phyloP scores from a whole-genome alignment of 2,113 vertebrate species.

The Noturus placidus region DNA sequence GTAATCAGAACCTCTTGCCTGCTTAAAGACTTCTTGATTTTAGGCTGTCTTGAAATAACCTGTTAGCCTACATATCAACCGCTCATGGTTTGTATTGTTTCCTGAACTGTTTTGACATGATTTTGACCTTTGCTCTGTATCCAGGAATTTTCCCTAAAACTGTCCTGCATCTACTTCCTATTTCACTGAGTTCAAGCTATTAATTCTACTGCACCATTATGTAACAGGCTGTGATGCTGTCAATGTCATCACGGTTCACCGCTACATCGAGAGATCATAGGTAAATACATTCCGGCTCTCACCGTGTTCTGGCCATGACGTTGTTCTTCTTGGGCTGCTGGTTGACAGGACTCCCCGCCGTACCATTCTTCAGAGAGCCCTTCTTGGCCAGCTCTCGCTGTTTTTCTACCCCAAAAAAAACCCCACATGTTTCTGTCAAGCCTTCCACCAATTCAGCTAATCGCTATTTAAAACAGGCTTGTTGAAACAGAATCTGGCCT shows the following conservation, averaged over 20 bases:
- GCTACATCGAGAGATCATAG: background rate
- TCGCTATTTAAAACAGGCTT: background rate
- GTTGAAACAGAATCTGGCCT: conserved; percentile 3
- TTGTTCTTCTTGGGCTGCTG: conserved; percentile 99
- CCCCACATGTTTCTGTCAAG: background rate
- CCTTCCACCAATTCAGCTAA: background rate
- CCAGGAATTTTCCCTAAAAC: background rate
- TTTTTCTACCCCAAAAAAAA: conserved; percentile 79
- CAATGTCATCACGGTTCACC: background rate
- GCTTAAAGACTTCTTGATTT: background rate
- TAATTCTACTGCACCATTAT: background rate
- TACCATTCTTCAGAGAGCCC: conserved; percentile 92
- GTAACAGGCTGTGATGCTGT: background rate
- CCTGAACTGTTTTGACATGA: background rate
- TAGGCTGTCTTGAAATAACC: background rate
- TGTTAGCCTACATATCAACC: background rate
- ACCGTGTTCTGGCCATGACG: conserved; percentile 97
- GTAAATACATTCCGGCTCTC: conserved; percentile 11
- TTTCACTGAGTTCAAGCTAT: background rate
- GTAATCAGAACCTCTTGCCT: background rate
- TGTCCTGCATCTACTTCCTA: background rate
- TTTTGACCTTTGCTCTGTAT: background rate
- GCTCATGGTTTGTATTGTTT: background rate
- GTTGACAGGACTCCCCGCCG: conserved; percentile 91
- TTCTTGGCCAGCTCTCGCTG: conserved; percentile 94